A percentile compares a stretch with the other conserved stretches of the same genome.
These are phyloP conservation scores for Onychomys leucogaster DNA, from an alignment of 2,797 vertebrate species.

Conservation along the genomic window DNA sequence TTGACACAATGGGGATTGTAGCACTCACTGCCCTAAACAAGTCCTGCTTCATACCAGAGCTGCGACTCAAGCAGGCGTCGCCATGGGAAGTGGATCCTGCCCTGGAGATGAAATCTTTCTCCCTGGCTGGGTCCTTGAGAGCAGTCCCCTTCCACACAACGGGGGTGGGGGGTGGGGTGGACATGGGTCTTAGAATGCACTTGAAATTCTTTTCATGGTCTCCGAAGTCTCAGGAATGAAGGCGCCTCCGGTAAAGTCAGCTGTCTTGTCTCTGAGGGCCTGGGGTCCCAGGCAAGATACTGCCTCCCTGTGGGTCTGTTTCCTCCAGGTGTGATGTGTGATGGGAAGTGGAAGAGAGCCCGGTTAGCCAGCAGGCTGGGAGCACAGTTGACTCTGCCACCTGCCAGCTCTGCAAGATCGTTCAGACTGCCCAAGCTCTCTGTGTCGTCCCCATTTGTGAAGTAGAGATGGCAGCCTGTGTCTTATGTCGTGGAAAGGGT, in stretches of 20 bases:
- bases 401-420: background rate
- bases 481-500: constrained; percentile 5
- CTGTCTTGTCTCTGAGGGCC: background rate
- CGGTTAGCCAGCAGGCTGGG: background rate
- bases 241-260: constrained; percentile 52
- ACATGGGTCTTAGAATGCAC: constrained; percentile 79
- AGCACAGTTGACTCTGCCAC: background rate
- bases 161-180: constrained; percentile 81
- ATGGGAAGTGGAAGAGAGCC: background rate
- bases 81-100: constrained; percentile 87
- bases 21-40: constrained; percentile 87
- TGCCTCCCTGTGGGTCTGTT: background rate
- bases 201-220: constrained; percentile 73
- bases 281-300: background rate
- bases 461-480: background rate
- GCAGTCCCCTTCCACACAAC: constrained; percentile 69
- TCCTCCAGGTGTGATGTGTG: background rate
- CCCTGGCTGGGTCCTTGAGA: constrained; percentile 82
- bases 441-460: background rate
- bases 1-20: constrained; percentile 86
- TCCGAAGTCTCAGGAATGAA: constrained; percentile 61
- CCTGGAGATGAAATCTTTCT: constrained; percentile 84
- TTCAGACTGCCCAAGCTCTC: background rate
- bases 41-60: constrained; percentile 88
- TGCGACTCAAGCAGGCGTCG: constrained; percentile 85